These are phyloP conservation scores for Dufourea novaeangliae DNA, from an alignment of 1,140 invertebrate genomes.

Conservation along the genomic window DNA sequence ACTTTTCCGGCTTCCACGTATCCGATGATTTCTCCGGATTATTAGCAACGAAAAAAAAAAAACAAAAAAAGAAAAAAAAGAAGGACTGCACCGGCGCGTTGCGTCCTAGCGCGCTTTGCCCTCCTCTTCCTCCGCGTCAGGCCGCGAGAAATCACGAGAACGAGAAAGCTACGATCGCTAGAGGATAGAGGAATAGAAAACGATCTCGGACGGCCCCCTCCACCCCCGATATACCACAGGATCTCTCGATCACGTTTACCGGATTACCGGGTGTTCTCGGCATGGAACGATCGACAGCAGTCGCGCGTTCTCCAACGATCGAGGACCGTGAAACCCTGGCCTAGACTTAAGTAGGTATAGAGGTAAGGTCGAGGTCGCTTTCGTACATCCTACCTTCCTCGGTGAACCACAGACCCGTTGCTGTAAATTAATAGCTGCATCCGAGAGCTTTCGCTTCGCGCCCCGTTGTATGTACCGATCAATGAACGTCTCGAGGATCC, in stretches of 20 bases:
- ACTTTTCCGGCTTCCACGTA: conserved; percentile 28
- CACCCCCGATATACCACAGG: background rate
- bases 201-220: background rate
- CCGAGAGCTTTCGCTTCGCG: conserved; percentile 28
- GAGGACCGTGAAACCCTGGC: conserved; percentile 59
- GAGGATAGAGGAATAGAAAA: conserved; percentile 40
- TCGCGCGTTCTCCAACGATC: conserved; percentile 37
- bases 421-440: conserved; percentile 14
- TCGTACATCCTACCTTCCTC: conserved; percentile 12
- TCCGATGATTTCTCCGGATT: conserved; percentile 35
- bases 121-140: background rate
- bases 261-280: background rate
- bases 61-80: background rate
- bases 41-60: conserved; percentile 4
- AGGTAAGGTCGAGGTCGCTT: conserved; percentile 73
- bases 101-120: background rate
- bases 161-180: conserved; percentile 44
- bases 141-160: conserved; percentile 40
- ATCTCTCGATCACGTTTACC: conserved; percentile 15
- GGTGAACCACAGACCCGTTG: conserved; percentile 21
- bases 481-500: conserved; percentile 25
- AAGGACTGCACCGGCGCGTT: background rate
- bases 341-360: conserved; percentile 76
- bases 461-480: background rate
- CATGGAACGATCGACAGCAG: conserved; percentile 18